Conservation (phyloP, 1,140 invertebrate genomes). For the Radopholus similis region DNA sequence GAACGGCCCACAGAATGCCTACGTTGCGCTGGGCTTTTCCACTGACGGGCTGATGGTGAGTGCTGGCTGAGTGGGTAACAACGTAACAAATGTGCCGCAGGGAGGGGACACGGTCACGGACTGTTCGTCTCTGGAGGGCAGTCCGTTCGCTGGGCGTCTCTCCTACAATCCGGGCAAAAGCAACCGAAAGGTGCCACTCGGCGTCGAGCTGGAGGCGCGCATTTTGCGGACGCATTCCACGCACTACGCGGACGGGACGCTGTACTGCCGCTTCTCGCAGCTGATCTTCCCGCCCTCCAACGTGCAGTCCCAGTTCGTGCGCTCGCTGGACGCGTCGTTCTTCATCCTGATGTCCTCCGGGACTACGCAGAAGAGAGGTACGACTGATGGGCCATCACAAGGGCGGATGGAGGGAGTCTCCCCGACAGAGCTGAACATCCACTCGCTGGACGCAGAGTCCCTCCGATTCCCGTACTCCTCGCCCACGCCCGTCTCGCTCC, state of each 20-base stretch:
- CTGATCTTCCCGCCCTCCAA: background rate
- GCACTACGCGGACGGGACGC: background rate
- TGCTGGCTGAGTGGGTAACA: background rate
- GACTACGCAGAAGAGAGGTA: conserved; percentile 12
- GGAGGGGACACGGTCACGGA: conserved; percentile 27
- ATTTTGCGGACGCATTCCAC: conserved; percentile 13
- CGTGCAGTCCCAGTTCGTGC: conserved; percentile 15
- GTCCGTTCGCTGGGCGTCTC: conserved; percentile 7
- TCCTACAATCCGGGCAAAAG: conserved; percentile 29
- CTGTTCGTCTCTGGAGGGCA: conserved; percentile 20
- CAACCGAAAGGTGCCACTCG: conserved; percentile 18
- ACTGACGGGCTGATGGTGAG: conserved; percentile 13
- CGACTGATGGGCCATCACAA: background rate
- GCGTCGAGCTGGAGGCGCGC: background rate
- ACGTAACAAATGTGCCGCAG: conserved; percentile 1
- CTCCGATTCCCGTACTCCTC: conserved; percentile 8
- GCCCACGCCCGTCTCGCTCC: background rate
- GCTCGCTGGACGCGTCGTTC: conserved; percentile 7
- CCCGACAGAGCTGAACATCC: background rate
- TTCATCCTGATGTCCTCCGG: conserved; percentile 17
- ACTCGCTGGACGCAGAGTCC: conserved; percentile 11
- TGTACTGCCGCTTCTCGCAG: conserved; percentile 25
- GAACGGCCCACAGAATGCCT: background rate
- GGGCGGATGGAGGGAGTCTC: background rate
- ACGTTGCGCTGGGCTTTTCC: conserved; percentile 19